phyloP scores from a whole-genome alignment of 2,888 invertebrate species.

The Heteropelma amictum region DNA sequence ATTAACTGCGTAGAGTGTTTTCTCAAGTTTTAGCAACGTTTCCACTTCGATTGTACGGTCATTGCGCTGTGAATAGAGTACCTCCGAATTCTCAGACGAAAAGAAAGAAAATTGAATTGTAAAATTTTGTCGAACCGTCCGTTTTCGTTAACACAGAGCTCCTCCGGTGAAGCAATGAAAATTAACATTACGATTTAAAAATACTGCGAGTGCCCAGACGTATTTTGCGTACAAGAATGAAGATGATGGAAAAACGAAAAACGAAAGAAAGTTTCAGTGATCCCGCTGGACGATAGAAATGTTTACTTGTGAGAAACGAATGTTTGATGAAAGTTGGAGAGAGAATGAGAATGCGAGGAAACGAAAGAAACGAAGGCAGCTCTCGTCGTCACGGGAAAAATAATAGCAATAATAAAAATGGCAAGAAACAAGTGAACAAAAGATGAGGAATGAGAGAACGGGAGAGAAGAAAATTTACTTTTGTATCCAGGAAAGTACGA shows the following conservation, averaged over 20 bases:
- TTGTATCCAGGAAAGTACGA: conserved; percentile 67
- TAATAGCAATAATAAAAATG: conserved; percentile 42
- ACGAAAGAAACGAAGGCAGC: background rate
- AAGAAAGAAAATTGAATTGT: conserved; percentile 2
- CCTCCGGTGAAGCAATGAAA: conserved; percentile 47
- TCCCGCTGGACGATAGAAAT: conserved; percentile 38
- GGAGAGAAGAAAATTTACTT: conserved; percentile 64
- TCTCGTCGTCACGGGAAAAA: conserved; percentile 21
- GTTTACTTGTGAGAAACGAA: conserved; percentile 32
- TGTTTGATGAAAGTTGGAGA: conserved; percentile 1
- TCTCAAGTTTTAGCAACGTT: background rate
- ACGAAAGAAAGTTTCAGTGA: too few species aligned
- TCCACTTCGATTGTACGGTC: background rate
- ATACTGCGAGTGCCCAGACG: conserved; percentile 65
- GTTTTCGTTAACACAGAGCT: conserved; percentile 36
- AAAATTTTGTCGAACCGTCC: conserved; percentile 43
- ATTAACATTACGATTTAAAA: conserved; percentile 18
- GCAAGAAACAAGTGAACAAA: conserved; percentile 39
- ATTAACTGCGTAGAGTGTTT: background rate
- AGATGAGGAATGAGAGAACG: conserved; percentile 53
- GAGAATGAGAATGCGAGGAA: conserved; percentile 42
- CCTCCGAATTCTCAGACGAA: background rate
- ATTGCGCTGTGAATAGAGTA: background rate
- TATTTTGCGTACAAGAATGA: conserved; percentile 68
- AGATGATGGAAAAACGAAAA: conserved; percentile 37